Percentiles rank a stretch among this genome's conserved stretches.
Conservation (phyloP, 2,888 invertebrate species). For the Apamea sordens region DNA sequence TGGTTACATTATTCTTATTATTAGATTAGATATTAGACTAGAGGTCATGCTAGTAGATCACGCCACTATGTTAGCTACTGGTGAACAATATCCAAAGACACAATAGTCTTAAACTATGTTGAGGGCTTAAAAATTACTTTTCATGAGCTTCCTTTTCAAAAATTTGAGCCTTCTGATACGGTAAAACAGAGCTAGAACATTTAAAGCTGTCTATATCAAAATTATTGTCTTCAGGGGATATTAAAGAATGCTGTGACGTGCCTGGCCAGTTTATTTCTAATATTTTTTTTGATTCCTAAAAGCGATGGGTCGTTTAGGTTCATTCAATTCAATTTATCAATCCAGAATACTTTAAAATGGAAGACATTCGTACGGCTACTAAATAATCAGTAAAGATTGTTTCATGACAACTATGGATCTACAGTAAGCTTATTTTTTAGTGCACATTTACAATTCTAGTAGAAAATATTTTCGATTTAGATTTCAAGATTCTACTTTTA, state of each 20-base stretch:
- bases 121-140: too few relatives aligned
- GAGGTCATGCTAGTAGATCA: too few relatives aligned
- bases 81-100: too few relatives aligned
- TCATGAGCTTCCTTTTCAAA: neutral
- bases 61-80: too few relatives aligned
- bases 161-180: neutral
- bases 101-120: too few relatives aligned
- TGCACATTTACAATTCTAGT: neutral
- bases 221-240: neutral
- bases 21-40: too few relatives aligned
- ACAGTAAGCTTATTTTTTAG: neutral
- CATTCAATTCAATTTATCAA: neutral
- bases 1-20: too few relatives aligned
- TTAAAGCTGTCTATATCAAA: neutral
- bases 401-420: constrained; percentile 2
- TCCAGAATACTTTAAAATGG: neutral
- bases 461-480: neutral
- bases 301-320: too few relatives aligned
- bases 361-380: neutral
- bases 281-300: too few relatives aligned
- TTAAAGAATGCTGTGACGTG: neutral
- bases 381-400: neutral
- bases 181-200: neutral
- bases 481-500: constrained; percentile 5
- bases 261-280: neutral